Evolutionary conservation across 1,140 invertebrate species (phyloP), one percentile per base, ranked within the genome.

Genomic region (Drosophila biarmipes): DNA sequence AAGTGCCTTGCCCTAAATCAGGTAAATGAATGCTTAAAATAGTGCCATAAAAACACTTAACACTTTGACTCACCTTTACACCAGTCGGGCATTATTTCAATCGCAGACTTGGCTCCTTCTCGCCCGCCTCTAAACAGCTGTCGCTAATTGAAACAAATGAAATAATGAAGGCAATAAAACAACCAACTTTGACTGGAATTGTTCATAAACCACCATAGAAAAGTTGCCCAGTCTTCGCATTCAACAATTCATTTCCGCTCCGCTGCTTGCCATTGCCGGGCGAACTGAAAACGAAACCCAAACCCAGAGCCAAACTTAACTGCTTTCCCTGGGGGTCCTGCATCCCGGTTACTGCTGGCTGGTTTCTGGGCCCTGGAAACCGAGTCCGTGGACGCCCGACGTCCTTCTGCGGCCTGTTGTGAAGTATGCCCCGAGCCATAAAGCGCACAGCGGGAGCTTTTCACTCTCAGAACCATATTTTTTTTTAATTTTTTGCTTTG

Each of bases 231-330:
- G 19, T 49, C 66, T 35, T 56, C 40, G 40, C 31, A 40, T 73
- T 61, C 55, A 55, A 77, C 78, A 80, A 80, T 80, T 81, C 58
- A 81, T 80, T 81, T 80, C 52, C 73, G 56, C 59, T 45, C 78
- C 42, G 58, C 37, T 80, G 77, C 40, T 43, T 35, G 37, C 53
- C 40, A 19, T 21, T 49, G 29, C 31, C 35, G 45, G 29, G 27
- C 35, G 45, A 46, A 17, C n/a, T 51, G 48, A 34, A 51, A 51
- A 15, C 34, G 29, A 52, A 19, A 10, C 21, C 49, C 27, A 62
- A 51, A 34, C 43, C 19, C 19, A 29, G 49, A 31, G 27, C 27
- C 66, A 69, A 69, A 69, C 63, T 55, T 46, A 31, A 56, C 66
- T 68, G 64, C 34, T 48, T 69, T 34, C 67, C 62, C 42, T 55